These are phyloP conservation scores for Spheniscus mendiculus DNA, from an alignment of 2,113 vertebrate genomes.

Conservation along the genomic window DNA sequence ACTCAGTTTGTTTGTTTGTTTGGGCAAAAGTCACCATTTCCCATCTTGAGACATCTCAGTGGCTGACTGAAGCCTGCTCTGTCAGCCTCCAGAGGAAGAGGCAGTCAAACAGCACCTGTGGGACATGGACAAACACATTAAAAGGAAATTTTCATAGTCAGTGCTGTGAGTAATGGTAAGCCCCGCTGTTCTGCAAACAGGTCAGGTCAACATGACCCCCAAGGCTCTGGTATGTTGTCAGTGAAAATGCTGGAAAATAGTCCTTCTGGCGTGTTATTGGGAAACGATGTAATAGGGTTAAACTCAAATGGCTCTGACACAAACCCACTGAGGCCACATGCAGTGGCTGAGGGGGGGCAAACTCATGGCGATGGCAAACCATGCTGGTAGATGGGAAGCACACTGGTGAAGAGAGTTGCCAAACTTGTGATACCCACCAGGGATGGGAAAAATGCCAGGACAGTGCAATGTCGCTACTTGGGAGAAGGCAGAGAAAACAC, in stretches of 20 bases:
- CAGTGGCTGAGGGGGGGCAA: neutral
- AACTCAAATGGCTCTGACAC: neutral
- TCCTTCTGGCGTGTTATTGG: neutral
- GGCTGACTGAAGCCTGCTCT: neutral
- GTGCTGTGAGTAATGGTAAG: neutral
- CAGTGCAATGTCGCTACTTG: neutral
- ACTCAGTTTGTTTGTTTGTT: neutral
- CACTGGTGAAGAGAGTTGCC: neutral
- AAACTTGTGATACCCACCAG: neutral
- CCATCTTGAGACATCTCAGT: neutral
- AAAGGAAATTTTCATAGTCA: neutral
- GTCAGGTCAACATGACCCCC: neutral
- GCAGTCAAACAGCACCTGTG: neutral
- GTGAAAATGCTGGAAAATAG: neutral
- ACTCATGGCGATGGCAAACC: neutral
- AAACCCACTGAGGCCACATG: neutral
- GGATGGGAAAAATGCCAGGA: neutral
- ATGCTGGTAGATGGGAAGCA: neutral
- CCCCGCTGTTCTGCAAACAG: neutral
- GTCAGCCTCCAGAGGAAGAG: neutral
- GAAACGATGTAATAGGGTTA: neutral
- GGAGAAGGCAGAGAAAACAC: neutral
- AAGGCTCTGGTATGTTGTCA: neutral
- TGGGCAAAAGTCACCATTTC: neutral
- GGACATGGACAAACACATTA: neutral